Evolutionary conservation across 2,797 vertebrate genomes (phyloP).

Genomic region (Hippoglossus hippoglossus): DNA sequence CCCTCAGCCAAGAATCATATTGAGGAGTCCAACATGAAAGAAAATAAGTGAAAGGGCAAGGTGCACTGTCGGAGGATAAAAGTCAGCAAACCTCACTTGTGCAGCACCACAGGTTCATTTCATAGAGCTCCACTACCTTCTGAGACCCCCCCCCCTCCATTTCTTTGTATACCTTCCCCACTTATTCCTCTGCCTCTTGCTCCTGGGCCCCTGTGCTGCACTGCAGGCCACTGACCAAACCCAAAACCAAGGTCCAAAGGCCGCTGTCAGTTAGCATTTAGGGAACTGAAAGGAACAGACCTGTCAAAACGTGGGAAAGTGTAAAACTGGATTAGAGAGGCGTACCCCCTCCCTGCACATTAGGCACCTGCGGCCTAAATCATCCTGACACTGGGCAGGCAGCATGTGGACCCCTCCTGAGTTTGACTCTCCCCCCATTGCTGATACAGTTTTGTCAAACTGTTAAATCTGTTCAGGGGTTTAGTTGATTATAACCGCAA

Average conservation of each 20-base stretch:
- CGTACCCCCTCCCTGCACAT: slow-evolving; percentile 39
- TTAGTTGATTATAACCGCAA: slow-evolving; percentile 33
- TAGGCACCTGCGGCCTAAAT: slow-evolving; percentile 53
- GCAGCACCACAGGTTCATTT: slow-evolving; percentile 31
- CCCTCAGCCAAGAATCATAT: slow-evolving; percentile 14
- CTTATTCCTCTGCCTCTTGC: slow-evolving; percentile 46
- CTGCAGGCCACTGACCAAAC: slow-evolving; percentile 47
- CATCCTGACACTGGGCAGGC: slow-evolving; percentile 64
- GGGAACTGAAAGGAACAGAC: slow-evolving; percentile 65
- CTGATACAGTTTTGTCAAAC: slow-evolving; percentile 46
- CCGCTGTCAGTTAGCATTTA: slow-evolving; percentile 65
- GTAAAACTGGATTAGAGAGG: slow-evolving; percentile 68
- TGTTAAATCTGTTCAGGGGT: slow-evolving; percentile 53
- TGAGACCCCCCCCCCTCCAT: not conserved
- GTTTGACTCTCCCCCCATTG: slow-evolving; percentile 36
- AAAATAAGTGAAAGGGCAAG: slow-evolving; percentile 32
- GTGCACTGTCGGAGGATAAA: slow-evolving; percentile 26
- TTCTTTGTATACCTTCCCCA: slow-evolving; percentile 28
- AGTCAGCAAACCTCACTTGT: slow-evolving; percentile 37
- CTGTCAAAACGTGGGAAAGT: slow-evolving; percentile 72
- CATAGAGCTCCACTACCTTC: slow-evolving; percentile 18
- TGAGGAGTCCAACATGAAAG: slow-evolving; percentile 21
- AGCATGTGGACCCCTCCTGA: slow-evolving; percentile 41
- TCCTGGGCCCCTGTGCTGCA: slow-evolving; percentile 49
- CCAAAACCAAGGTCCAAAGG: slow-evolving; percentile 48